Evolutionary conservation across 2,113 vertebrate genomes (phyloP), one percentile per base, ranked within the genome.

Genomic region (Mesitornis unicolor): DNA sequence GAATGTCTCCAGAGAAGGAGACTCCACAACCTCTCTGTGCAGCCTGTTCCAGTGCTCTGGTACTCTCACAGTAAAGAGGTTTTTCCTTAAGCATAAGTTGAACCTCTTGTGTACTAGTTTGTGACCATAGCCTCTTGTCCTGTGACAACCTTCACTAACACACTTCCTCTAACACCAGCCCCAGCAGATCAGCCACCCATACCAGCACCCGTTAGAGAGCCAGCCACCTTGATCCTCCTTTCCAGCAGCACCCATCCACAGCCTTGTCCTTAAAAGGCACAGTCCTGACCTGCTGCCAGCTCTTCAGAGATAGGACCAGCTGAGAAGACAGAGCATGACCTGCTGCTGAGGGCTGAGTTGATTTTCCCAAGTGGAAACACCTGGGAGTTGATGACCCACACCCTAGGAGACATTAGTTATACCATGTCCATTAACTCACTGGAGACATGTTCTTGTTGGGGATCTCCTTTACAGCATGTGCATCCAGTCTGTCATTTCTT

Each of bases 401-500:
- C 17, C 15, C 26, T 11, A 16, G 38, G 50, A 76, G 50, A 19
- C 14, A 5, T 48, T 11, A 16, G 48, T 29, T 16, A 43, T 28
- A 20, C 51, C 57, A 25, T 26, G 28, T 67, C 33, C 51, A 38
- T 13, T 31, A 35, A 19, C 48, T 71, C 38, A 18, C 50, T 33
- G 65, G 35, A 53, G 47, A 53, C 57, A 24, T 2, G 11, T 7
- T 6, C 26, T 22, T 82, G 75, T 45, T 86, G 57, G 18, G 59
- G 35, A 22, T 22, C 21, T 89, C 28, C 51, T 69, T 53, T 28
- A 8, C 40, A 73, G 16, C 20, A 21, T 2, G 17, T 21, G 28
- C 7, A 2, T 29, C 11, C 61, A 33, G 25, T 7, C 48, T 0
- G 1, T 31, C 7, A 9, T 12, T 47, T 35, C 9, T n/a, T 76